Evolutionary conservation across 2,888 invertebrate species (phyloP), one percentile per base, ranked within the genome.

Genomic region (Dinocampus coccinellae): DNA sequence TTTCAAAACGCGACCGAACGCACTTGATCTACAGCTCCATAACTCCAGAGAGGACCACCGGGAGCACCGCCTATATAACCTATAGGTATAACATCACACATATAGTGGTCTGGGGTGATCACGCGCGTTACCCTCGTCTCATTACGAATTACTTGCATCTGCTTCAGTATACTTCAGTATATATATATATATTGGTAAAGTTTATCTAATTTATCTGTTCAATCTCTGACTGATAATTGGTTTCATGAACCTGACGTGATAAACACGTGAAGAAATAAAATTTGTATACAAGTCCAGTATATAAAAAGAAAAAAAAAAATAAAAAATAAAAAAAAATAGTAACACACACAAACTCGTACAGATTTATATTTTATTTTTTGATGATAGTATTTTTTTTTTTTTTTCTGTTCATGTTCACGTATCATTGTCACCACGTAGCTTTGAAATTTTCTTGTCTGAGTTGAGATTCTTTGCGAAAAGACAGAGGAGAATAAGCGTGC

Each of bases 1-100:
- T 85, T 84, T 84, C 82, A 82, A 84, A 85, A 83, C 78, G 82
- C 80, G 75, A 73, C 80, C 82, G 82, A 82, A 81, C 80, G 79
- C 81, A 81, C 75, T 81, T 83, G 84, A 84, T 84, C 83, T 83
- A 83, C 82, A 79, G 78, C 82, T 78, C 79, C 81, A 79, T 83
- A 84, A 82, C 81, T 83, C 81, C 78, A 76, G 73, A 60, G n/a
- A 72, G 76, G 70, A 70, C 66, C 66, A 66, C 39, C 63, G 63
- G 63, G 42, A 47, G 47, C 39, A 47, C 53, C 53, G 22, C 36
- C 33, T 29, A 58, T 58, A 58, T 47, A 47, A 62, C 61, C 66
- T 68, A 58, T 64, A 47, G 64, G 55, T 74, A 22, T 53, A 39
- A n/a, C 63, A 20, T 53, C 63, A 63, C 66, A 68, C 72, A 39